phyloP scores from a whole-genome alignment of 2,113 vertebrate genomes.

The Candoia aspera region DNA sequence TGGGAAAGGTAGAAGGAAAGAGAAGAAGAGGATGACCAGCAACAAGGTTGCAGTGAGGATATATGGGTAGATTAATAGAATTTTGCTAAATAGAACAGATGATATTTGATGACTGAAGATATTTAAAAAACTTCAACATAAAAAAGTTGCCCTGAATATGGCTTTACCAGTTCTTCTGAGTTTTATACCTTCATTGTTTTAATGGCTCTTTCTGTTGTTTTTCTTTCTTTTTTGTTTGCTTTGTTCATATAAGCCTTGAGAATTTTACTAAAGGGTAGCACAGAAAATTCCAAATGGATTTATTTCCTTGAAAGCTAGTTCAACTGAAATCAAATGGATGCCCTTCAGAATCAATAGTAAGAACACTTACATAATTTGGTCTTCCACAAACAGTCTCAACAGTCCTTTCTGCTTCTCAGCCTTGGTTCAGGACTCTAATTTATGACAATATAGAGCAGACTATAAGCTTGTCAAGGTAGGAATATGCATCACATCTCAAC shows the following conservation, averaged over 20 bases:
- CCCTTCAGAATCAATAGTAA: neutral
- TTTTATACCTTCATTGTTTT: neutral
- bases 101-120: neutral
- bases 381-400: slow-evolving; percentile 8
- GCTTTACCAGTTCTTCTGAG: neutral
- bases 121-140: neutral
- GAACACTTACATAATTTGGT: neutral
- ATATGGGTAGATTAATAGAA: neutral
- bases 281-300: neutral
- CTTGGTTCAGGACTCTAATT: slow-evolving; percentile 55
- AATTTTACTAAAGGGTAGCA: neutral
- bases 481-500: slow-evolving; percentile 46
- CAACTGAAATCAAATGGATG: neutral
- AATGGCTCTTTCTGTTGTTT: neutral
- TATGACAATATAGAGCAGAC: slow-evolving; percentile 51
- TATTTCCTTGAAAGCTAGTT: neutral
- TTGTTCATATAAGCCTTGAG: neutral
- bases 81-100: neutral
- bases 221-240: neutral
- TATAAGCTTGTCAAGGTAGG: slow-evolving; percentile 64
- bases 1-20: neutral
- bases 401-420: slow-evolving; percentile 39
- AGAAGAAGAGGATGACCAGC: neutral
- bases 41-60: neutral
- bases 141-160: neutral